Evolutionary conservation across 2,113 vertebrate genomes (phyloP).

Genomic region (Pelecanus crispus): DNA sequence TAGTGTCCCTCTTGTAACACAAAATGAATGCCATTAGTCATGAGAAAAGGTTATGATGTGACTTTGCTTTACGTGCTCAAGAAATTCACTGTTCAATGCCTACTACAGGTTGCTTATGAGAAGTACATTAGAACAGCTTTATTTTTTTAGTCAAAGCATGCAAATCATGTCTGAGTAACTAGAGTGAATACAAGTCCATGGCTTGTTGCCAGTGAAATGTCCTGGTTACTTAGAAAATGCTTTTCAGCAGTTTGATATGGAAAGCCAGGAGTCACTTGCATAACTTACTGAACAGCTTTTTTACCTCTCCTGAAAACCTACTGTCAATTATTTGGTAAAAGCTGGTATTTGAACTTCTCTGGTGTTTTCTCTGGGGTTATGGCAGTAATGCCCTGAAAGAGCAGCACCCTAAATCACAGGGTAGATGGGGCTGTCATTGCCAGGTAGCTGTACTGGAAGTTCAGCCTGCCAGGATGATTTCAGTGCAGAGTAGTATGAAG

Average conservation of each 20-base stretch:
- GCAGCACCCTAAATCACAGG: background rate
- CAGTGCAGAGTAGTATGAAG: background rate
- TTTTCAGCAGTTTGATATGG: background rate
- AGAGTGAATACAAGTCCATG: background rate
- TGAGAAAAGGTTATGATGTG: background rate
- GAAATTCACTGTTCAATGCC: background rate
- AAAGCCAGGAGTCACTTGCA: background rate
- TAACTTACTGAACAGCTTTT: background rate
- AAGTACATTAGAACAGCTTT: background rate
- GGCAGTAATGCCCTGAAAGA: background rate
- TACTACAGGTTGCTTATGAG: background rate
- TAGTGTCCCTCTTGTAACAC: background rate
- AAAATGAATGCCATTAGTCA: background rate
- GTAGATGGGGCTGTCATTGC: background rate
- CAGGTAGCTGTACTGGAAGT: background rate
- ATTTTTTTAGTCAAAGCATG: background rate
- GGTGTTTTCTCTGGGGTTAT: background rate
- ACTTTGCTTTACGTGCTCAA: background rate
- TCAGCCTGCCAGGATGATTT: rapidly evolving
- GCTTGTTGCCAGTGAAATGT: background rate
- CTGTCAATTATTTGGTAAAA: background rate
- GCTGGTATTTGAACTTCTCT: background rate
- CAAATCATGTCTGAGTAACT: background rate
- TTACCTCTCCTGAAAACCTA: background rate
- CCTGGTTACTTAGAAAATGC: background rate